Base-by-base conservation (phyloP, 37 sponge, comb jelly and placozoan genomes). In the Cladorhizidae sp. region DNA sequence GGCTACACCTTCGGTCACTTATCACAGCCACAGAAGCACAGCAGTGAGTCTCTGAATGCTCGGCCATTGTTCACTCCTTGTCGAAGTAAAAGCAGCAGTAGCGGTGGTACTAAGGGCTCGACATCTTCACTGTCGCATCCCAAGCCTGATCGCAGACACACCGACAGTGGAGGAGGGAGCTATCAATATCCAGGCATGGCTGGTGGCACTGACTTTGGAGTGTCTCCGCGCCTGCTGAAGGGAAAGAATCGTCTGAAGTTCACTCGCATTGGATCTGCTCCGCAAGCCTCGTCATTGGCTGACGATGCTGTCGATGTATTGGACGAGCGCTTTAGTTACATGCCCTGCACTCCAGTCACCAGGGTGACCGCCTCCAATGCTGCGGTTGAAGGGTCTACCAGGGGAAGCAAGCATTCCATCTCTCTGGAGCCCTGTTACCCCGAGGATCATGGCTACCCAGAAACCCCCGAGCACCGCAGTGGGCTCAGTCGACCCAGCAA, bases 251-350 rank as follows among this genome's bases (percentile, higher is more conserved):
- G 65, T 2, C 74, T 72, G 1, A 80, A 64, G 58, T 56, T 86
- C 26, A n/a, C 72, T 8, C 73, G 87, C 28, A 76, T 80, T 20
- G 41, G 38, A 17, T 86, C 87, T 50, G 87, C 71, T 3, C 88
- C 73, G 23, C 85, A 76, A 57, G 57, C 70, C 0, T 55, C 69
- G n/a, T 65, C 62, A 40, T 40, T 68, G 33, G 32, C 41, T 12
- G 37, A 61, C 7, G 61, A 71, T 1, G 71, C 59, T 59, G 31
- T 65, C 17, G 54, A 67, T 28, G 43, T 68, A 15, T 31, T 33
- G 57, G 85, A 71, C 42, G 88, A 88, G 69, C 76, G 88, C 73
- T 61, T 57, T 36, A 77, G 70, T 54, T 88, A 88, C 78, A 70
- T 74, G 51, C 82, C 88, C 20, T 64, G 56, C 9, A 14, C 61